A percentile compares a stretch with the other conserved stretches of the same genome.
Conservation (phyloP, 2,888 invertebrate species). For the Dicyrtomina minuta region DNA sequence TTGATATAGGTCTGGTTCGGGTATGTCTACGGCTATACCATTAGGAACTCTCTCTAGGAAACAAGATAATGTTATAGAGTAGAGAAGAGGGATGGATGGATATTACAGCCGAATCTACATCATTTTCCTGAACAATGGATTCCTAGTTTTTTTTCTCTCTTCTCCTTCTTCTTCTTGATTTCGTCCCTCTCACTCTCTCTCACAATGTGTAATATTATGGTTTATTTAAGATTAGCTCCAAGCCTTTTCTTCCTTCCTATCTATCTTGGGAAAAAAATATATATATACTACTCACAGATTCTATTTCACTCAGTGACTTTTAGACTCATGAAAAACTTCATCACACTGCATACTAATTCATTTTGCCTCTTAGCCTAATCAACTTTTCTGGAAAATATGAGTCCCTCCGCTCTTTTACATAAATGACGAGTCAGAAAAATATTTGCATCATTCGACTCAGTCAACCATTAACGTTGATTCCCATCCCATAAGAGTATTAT, state of each 20-base stretch:
- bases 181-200: slow-evolving; percentile 10
- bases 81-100: not conserved
- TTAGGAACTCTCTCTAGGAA: too few relatives aligned
- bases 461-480: slow-evolving; percentile 27
- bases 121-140: slow-evolving; percentile 6
- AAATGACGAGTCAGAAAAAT: slow-evolving; percentile 33
- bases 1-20: too few relatives aligned
- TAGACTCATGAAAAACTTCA: slow-evolving; percentile 32
- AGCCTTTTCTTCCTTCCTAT: slow-evolving; percentile 25
- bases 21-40: too few relatives aligned
- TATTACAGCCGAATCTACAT: not conserved
- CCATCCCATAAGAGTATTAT: slow-evolving; percentile 28
- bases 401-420: slow-evolving; percentile 35
- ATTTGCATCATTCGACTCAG: slow-evolving; percentile 41
- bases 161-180: too few relatives aligned
- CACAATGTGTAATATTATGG: slow-evolving; percentile 5
- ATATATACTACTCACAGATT: slow-evolving; percentile 20
- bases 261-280: slow-evolving; percentile 17
- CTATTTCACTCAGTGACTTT: slow-evolving; percentile 26
- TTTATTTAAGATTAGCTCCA: slow-evolving; percentile 24
- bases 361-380: slow-evolving; percentile 52
- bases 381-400: slow-evolving; percentile 49
- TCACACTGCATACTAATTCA: slow-evolving; percentile 53
- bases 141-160: not conserved
- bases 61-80: too few relatives aligned